Percentiles rank a stretch among this genome's conserved stretches.
Conservation (phyloP, 2,888 invertebrate genomes). For the Eretmocerus hayati region DNA sequence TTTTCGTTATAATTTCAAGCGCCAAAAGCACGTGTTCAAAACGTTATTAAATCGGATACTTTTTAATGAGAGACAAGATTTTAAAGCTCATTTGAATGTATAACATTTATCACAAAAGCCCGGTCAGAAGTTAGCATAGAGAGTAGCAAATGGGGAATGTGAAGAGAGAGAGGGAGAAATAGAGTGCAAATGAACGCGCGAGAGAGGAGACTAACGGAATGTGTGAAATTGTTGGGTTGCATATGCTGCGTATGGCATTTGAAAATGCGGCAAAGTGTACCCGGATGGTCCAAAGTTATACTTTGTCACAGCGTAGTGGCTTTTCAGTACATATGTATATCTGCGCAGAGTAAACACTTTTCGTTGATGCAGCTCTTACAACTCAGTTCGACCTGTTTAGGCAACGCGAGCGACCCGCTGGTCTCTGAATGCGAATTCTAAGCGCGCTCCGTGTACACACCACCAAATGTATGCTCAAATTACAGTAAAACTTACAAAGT, state of each 20-base stretch:
- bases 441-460: not conserved
- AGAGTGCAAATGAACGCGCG: not conserved
- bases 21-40: too few species aligned
- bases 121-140: not conserved
- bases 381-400: slow-evolving; percentile 16
- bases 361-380: slow-evolving; percentile 15
- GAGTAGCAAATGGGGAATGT: not conserved
- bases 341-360: slow-evolving; percentile 12
- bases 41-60: too few species aligned
- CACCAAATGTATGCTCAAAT: too few species aligned
- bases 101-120: slow-evolving; percentile 1
- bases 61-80: too few species aligned
- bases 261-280: slow-evolving; percentile 12
- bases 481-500: too few species aligned
- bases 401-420: not conserved
- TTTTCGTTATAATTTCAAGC: too few species aligned
- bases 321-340: slow-evolving; percentile 10
- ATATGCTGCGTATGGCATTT: slow-evolving; percentile 6
- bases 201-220: slow-evolving; percentile 8
- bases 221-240: slow-evolving; percentile 6
- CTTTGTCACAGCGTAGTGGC: slow-evolving; percentile 15
- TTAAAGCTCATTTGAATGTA: too few species aligned
- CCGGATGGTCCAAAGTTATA: slow-evolving; percentile 15
- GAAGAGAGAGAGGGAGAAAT: not conserved
- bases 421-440: slow-evolving; percentile 3